Base-by-base conservation (phyloP, 2,113 vertebrate species). In the Tapirus terrestris region DNA sequence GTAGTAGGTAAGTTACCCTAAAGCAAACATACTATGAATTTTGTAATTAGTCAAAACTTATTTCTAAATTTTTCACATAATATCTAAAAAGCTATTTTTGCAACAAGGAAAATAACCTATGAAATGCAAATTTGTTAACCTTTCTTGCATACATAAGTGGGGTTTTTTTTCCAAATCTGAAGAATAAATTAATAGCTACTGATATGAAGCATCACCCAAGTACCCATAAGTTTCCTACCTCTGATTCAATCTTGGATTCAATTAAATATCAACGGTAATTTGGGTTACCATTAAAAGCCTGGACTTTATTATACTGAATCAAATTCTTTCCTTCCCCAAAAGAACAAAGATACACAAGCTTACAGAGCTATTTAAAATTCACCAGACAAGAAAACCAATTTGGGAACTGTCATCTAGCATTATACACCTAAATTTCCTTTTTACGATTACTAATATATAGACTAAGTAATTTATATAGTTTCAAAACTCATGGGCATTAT, bases 361-460 rank as follows among this genome's bases (percentile, higher is more conserved):
- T 58, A 75, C 94, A 68, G 3, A 77, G 17, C 33, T 92, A 53
- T 87, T 95, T 95, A 84, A 96, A 97, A 88, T 84, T 96, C 58
- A 80, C 18, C 45, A 81, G 70, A 80, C 91, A 97, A 93, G 81
- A 93, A 97, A 92, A 80, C 4, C 56, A 93, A 81, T 93, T 86
- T 84, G n/a, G 56, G 21, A 21, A 29, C 7, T 67, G 9, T 83
- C 36, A 48, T 29, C 31, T 45, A 65, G 36, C 16, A 5, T 25
- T 72, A 25, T 36, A 75, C 23, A 91, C 29, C 65, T 58, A 23
- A 91, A 39, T 31, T 77, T 61, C 31, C 21, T 65, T 90, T 94
- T 87, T 21, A 60, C 36, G 70, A 72, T 75, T 87, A 48, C 23
- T 76, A 89, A 14, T 3, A 14, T 27, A 56, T 23, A 82, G n/a